phyloP scores from a whole-genome alignment of 92 coral and sea anemone genomes.

The Palythoa heliodiscus region DNA sequence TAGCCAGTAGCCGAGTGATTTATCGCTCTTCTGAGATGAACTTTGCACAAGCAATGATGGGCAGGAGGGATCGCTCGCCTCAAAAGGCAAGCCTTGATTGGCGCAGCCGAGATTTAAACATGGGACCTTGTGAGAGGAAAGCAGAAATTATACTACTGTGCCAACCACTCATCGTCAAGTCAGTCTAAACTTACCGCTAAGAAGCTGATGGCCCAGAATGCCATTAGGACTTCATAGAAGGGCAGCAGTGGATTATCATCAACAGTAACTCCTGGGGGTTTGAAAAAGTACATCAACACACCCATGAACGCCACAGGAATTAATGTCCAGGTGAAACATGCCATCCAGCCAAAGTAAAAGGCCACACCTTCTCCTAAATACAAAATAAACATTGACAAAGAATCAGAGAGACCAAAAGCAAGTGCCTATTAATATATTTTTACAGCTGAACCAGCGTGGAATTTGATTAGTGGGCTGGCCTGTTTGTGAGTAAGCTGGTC shows the following conservation, averaged over 20 bases:
- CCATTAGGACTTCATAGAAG: slow-evolving; percentile 95
- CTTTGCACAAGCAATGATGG: no score
- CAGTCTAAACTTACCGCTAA: slow-evolving; percentile 69
- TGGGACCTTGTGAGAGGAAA: background rate
- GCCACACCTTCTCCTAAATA: slow-evolving; percentile 89
- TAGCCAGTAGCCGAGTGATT: no score
- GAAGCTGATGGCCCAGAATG: slow-evolving; percentile 95
- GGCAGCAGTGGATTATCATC: slow-evolving; percentile 97
- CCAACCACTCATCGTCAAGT: no score
- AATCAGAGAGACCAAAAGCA: no score
- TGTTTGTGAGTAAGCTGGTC: no score
- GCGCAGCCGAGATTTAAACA: no score
- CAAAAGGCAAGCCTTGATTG: no score
- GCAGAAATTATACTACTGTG: background rate
- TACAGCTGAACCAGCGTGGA: no score
- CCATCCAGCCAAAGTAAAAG: slow-evolving; percentile 97
- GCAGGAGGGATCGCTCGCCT: no score
- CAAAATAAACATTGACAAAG: background rate
- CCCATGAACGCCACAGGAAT: slow-evolving; percentile 88
- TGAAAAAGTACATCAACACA: slow-evolving; percentile 81
- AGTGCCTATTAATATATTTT: no score
- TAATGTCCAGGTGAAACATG: slow-evolving; percentile 90
- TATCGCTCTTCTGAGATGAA: no score
- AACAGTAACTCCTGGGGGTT: slow-evolving; percentile 93
- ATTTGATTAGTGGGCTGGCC: no score